A percentile compares a stretch with the other conserved stretches of the same genome.
These are phyloP conservation scores for Cheumatopsyche charites DNA, from an alignment of 1,140 invertebrate genomes.

Conservation along the genomic window DNA sequence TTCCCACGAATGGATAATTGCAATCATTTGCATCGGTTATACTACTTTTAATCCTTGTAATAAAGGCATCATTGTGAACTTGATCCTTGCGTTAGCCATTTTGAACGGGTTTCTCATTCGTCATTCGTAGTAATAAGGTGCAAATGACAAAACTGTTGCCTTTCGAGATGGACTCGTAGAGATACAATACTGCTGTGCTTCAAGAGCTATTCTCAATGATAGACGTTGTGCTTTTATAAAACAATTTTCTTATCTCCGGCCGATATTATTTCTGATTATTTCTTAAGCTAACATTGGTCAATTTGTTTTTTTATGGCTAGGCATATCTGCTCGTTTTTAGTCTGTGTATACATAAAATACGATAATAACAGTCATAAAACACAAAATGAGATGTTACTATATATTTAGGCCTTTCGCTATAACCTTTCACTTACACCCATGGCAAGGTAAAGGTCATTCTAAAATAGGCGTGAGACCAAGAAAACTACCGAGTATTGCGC, in stretches of 20 bases:
- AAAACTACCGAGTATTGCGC: too few relatives aligned
- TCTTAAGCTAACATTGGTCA: neutral
- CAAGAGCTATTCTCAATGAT: conserved; percentile 15
- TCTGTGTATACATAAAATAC: conserved; percentile 1
- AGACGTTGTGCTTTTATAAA: conserved; percentile 9
- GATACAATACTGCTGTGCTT: neutral
- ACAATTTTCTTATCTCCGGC: conserved; percentile 16
- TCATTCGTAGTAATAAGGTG: conserved; percentile 19
- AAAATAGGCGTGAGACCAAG: conserved; percentile 16
- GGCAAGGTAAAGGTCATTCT: conserved; percentile 22
- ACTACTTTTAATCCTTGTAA: conserved; percentile 27
- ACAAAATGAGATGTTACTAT: conserved; percentile 24
- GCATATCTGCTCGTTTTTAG: neutral
- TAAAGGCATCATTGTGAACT: neutral
- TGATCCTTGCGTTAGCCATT: conserved; percentile 8
- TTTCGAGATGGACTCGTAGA: neutral
- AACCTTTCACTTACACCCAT: conserved; percentile 13
- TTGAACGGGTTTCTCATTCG: conserved; percentile 12
- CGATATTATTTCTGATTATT: conserved; percentile 9
- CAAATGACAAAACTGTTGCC: conserved; percentile 22
- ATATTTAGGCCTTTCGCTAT: conserved; percentile 22
- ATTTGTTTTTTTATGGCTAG: conserved; percentile 6
- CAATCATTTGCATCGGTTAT: conserved; percentile 20
- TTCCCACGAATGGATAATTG: conserved; percentile 30
- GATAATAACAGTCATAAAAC: conserved; percentile 20